Percentiles rank a stretch among this genome's conserved stretches.
Conservation (phyloP, 2,113 vertebrate species). For the Mola mola region DNA sequence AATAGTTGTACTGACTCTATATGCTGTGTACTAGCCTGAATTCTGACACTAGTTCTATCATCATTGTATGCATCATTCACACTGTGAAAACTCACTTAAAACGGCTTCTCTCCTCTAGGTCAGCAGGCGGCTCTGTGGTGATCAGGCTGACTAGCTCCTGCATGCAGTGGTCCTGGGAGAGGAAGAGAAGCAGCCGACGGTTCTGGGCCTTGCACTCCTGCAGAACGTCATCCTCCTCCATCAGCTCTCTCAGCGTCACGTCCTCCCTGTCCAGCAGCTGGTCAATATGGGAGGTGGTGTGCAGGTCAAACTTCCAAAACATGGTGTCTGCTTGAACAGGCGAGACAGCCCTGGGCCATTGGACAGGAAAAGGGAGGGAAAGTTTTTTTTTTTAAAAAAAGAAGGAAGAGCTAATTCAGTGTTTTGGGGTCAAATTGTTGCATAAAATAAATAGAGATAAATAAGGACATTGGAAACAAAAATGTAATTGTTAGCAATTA, state of each 20-base stretch:
- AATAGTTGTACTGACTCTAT: no score
- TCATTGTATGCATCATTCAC: no score
- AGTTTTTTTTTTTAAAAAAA: no score
- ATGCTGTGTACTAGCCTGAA: not conserved
- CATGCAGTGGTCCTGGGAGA: conserved; percentile 94
- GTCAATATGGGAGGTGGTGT: conserved; percentile 94
- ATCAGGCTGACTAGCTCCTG: conserved; percentile 93
- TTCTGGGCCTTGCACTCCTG: conserved; percentile 99
- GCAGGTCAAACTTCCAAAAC: conserved; percentile 99
- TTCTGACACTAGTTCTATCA: no score
- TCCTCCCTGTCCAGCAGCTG: conserved; percentile 95
- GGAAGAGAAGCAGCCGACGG: conserved; percentile 91
- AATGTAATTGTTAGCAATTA: no score
- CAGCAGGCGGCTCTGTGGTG: conserved; percentile 90
- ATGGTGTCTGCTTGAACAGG: conserved; percentile 83
- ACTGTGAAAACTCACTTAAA: conserved; percentile 88
- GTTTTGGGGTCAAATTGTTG: no score
- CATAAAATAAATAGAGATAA: no score
- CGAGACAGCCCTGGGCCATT: conserved; percentile 73
- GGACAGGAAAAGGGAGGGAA: not conserved
- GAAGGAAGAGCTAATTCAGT: no score
- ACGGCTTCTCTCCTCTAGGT: conserved; percentile 95
- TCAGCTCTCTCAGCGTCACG: conserved; percentile 91
- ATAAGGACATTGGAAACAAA: no score
- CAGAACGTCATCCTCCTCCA: conserved; percentile 96